These are phyloP conservation scores for Alexandromys fortis DNA, from an alignment of 2,113 vertebrate species.

Conservation along the genomic window DNA sequence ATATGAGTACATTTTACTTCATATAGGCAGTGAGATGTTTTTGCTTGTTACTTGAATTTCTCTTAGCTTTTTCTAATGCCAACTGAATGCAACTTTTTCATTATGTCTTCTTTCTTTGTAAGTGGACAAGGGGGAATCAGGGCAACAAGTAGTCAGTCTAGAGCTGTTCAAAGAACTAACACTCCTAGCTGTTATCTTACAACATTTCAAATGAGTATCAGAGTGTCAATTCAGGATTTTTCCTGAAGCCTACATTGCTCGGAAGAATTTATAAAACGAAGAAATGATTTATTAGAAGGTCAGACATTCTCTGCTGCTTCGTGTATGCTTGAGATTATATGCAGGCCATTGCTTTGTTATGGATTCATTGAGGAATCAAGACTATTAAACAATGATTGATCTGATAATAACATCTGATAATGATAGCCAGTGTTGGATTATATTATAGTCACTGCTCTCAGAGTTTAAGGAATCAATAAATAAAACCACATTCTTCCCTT, in stretches of 20 bases:
- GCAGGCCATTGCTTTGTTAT: conserved; percentile 11
- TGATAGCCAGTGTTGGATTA: conserved; percentile 52
- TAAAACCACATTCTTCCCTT: conserved; percentile 19
- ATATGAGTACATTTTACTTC: background rate
- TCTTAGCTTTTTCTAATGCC: background rate
- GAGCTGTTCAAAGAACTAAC: background rate
- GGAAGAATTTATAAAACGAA: background rate
- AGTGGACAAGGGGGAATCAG: background rate
- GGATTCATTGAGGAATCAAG: conserved; percentile 32
- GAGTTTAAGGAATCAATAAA: conserved; percentile 54
- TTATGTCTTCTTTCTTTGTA: background rate
- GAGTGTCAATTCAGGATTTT: conserved; percentile 45
- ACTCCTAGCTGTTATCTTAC: background rate
- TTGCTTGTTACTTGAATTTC: background rate
- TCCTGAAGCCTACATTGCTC: conserved; percentile 20
- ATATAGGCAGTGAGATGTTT: background rate
- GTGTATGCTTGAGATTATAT: background rate
- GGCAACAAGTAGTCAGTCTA: background rate
- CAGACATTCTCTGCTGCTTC: background rate
- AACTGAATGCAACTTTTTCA: background rate
- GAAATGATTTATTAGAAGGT: conserved; percentile 32
- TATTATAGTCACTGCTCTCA: conserved; percentile 56
- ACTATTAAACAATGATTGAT: conserved; percentile 48
- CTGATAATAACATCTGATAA: conserved; percentile 44
- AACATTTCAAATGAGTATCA: conserved; percentile 37